These are phyloP conservation scores for Erpobdella octoculata DNA, from an alignment of 2,888 invertebrate genomes.

Conservation along the genomic window DNA sequence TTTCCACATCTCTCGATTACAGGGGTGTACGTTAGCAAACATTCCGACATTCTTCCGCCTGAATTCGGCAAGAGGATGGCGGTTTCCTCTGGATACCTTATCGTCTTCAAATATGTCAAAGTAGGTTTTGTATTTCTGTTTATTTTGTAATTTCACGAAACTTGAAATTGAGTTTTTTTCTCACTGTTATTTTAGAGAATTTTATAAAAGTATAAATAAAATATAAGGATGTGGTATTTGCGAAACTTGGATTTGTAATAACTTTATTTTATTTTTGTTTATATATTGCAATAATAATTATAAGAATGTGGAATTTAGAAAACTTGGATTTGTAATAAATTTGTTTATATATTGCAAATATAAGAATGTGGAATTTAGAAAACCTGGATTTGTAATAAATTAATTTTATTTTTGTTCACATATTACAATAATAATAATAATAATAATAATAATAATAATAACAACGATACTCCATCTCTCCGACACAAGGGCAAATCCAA, in stretches of 20 bases:
- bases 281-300: too few species aligned
- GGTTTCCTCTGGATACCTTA: not conserved
- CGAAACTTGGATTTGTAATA: too few species aligned
- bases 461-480: not conserved
- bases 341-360: too few species aligned
- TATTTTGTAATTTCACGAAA: not conserved
- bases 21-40: conserved; percentile 21
- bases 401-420: not conserved
- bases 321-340: too few species aligned
- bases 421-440: not conserved
- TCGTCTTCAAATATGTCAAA: conserved; percentile 22
- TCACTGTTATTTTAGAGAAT: too few species aligned
- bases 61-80: not conserved
- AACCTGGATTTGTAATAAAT: too few species aligned
- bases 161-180: too few species aligned
- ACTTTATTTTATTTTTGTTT: too few species aligned
- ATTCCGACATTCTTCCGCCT: conserved; percentile 17
- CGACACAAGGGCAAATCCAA: conserved; percentile 18
- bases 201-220: too few species aligned
- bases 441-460: not conserved
- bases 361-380: too few species aligned
- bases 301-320: too few species aligned
- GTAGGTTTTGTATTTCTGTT: not conserved
- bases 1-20: not conserved
- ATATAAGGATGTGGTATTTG: too few species aligned